Base-by-base conservation (phyloP, 2,113 vertebrate genomes). In the Tupaia chinensis region DNA sequence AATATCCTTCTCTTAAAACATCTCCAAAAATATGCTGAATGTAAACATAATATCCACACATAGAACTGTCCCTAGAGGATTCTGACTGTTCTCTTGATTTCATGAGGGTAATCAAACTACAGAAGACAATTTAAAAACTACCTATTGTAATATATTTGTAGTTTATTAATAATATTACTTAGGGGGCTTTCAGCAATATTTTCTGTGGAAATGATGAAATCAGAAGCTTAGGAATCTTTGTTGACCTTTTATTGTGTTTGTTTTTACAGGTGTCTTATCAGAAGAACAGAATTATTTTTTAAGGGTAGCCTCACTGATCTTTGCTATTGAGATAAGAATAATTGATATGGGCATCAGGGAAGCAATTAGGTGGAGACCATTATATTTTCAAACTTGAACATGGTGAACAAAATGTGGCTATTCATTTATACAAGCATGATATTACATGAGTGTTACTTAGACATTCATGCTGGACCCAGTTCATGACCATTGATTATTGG, bases 171-270 rank as follows among this genome's bases (percentile, higher is more conserved):
- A 56, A 1, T 66, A 10, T 23, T 91, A 22, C 9, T 53, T 88
- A 10, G 44, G 44, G 44, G 44, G 44, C 44, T 80, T 94, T 96
- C n/a, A 87, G 83, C 16, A 89, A n/a, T 83, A 74, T 80, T 94
- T 76, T 84, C 14, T 61, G 25, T 22, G 12, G 1, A 73, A 1
- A 56, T 77, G 25, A 76, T 22, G 84, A 87, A 94, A 27, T 19
- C 16, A 22, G 54, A 60, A 85, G 10, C 1, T 78, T 88, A 78
- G 14, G 4, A 19, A 74, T 74, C 5, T 73, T 77, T 77, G 79
- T 56, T 69, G 44, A 86, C 44, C 20, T 93, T 93, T 5, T 20
- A 82, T 34, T 6, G 68, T 32, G 0, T 70, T 80, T 86, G 69
- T 69, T 66, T 91, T 93, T 29, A 65, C 16, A 88, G 9, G 5